Evolutionary conservation across 2,888 invertebrate genomes (phyloP), one percentile per base, ranked within the genome.

Genomic region (Chydorus sphaericus): DNA sequence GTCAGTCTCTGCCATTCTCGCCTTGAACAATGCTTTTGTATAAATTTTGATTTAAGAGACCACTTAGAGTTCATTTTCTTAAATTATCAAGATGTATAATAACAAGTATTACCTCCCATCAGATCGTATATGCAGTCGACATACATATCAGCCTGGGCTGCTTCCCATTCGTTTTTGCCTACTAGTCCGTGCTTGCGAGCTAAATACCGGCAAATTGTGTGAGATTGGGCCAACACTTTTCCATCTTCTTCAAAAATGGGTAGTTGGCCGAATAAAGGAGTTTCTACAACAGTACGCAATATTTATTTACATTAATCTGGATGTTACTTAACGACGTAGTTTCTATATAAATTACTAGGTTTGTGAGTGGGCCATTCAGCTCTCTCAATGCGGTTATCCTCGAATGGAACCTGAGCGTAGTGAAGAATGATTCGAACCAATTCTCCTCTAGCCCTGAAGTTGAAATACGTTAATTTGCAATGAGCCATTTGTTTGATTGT

Each of bases 161-260:
- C 68, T 62, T 78, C 77, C 73, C 75, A 73, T 60, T 74, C 75
- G 63, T 73, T 71, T 61, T 71, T 71, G n/a, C 77, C 78, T 18
- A 70, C 68, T 57, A 79, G 69, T 7, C 73, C 73, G 62, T 73
- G 70, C 61, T 75, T 69, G 53, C 70, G 69, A 1, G 77, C 78
- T 58, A 79, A 65, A 66, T 74, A 77, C 62, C 78, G 69, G 6
- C 74, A 75, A 57, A 78, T 75, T 8, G 78, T 77, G 61, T 73
- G 73, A 60, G 76, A 76, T 62, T 78, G 77, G 33, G 74, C 72
- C 29, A 66, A 48, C 54, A 68, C 67, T 60, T 73, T 71, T n/a
- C 77, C 78, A 62, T 78, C 76, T 56, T 77, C 71, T 65, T 78
- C 77, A 63, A 79, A 64, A 26, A 77, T 73, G 2, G 79, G 79